Evolutionary conservation across 2,888 invertebrate genomes (phyloP), one percentile per base, ranked within the genome.

Genomic region (Thalpophila matura): DNA sequence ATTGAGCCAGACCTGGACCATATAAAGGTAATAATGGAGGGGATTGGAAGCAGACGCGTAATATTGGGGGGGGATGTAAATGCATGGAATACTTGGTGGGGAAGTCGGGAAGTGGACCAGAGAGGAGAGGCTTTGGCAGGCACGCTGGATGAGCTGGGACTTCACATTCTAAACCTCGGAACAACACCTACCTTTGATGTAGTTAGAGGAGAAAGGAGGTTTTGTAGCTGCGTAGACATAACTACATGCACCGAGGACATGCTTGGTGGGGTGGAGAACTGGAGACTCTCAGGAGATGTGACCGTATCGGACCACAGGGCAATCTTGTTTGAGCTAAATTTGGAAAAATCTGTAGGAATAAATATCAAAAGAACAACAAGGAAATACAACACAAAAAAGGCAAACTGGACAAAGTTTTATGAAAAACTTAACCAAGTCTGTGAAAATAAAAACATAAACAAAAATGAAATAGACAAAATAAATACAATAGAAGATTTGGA

Each of bases 221-320:
- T 12, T 12, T 12, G 29, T 12, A 29, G 29, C 29, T 12, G 12
- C 29, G 29, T 29, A 1, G 46, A 46, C 7, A 7, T 46, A 12
- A 46, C 31, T 3, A 20, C 31, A 4, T 46, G 46, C 31, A n/a
- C 46, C 1, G 4, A 2, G 1, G 58, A 63, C 0, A 1, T 77
- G 3, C 37, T 77, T 0, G 40, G 33, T 10, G 3, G 47, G 12
- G 38, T 80, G 0, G 67, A 64, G 0, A 33, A 62, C 26, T 74
- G 74, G 76, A 59, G 40, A 18, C 63, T 79, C 0, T 67, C 50
- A 0, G 58, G 46, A 4, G 6, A 16, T 2, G 50, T 61, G n/a
- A 63, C 54, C 1, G 78, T 65, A 54, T 72, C 75, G 1, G 75
- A 75, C 26, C 69, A 74, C 54, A 69, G 64, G 22, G 62, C 53